A percentile compares a stretch with the other conserved stretches of the same genome.
phyloP scores from a whole-genome alignment of 2,113 vertebrate genomes.

The Notechis scutatus region DNA sequence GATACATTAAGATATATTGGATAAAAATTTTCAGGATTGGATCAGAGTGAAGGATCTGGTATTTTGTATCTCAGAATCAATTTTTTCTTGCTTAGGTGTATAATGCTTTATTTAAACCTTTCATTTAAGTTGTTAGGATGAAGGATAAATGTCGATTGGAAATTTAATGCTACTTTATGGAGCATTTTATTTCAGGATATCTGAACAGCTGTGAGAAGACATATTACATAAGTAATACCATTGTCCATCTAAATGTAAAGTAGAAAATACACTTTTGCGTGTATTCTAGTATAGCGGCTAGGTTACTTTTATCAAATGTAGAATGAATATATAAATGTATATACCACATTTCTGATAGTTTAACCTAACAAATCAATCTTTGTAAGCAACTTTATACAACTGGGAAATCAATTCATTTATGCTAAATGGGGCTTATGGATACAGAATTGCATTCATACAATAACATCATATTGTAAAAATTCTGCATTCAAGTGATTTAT shows the following conservation, averaged over 20 bases:
- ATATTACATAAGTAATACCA: slow-evolving; percentile 15
- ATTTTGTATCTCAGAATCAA: neutral
- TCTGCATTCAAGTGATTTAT: neutral
- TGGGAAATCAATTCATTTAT: neutral
- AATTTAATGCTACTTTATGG: slow-evolving; percentile 28
- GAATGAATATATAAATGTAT: slow-evolving; percentile 12
- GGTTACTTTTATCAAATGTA: accelerated
- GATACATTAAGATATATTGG: neutral
- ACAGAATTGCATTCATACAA: neutral
- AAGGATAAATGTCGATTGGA: slow-evolving; percentile 10
- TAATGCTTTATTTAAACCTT: slow-evolving; percentile 10
- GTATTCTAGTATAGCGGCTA: neutral
- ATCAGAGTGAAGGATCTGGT: neutral
- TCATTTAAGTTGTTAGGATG: slow-evolving; percentile 1
- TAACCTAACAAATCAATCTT: neutral
- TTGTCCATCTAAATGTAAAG: slow-evolving; percentile 5
- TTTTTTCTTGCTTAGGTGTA: slow-evolving; percentile 7
- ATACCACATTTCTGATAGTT: neutral
- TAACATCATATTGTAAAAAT: slow-evolving; percentile 13
- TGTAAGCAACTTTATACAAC: neutral
- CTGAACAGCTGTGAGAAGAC: slow-evolving; percentile 18
- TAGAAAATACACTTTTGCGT: slow-evolving; percentile 16
- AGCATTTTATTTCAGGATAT: slow-evolving; percentile 13
- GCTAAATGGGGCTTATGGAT: neutral
- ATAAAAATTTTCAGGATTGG: neutral